Base-by-base conservation (phyloP, 2,797 vertebrate genomes). In the Pseudochromis fuscus region DNA sequence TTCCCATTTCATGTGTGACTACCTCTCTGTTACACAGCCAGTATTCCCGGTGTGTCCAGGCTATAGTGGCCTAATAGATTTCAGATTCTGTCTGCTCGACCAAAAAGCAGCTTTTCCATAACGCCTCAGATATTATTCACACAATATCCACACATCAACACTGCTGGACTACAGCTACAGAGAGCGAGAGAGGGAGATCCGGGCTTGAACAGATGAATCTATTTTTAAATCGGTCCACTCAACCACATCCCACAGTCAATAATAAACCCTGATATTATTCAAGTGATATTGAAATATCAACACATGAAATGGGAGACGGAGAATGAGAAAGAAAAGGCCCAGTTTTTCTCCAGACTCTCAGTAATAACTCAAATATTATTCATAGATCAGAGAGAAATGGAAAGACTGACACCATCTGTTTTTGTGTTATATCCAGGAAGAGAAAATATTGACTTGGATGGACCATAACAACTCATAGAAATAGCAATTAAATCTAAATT, bases 251-350 rank as follows among this genome's bases (percentile, higher is more conserved):
- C 81, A 24, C 78, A 79, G 86, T 87, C 88, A 85, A 84, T 87
- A 88, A 84, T 68, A 84, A 86, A 72, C 60, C 53, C 50, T 72
- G 75, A 81, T 83, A 82, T 90, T 85, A 87, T 89, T 88, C 60
- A 68, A 49, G 64, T 51, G 21, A 73, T 84, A 81, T 75, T 89
- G 67, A 88, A 86, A 84, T 87, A 73, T 85, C 63, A 87, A 72
- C 72, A 76, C 44, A 59, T 68, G 67, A 70, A 79, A 67, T 33
- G 25, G 40, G 48, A 58, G 44, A 31, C 28, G 0, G 48, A 30
- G 53, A 71, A 66, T 49, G 38, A 67, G 16, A 75, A 61, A 71
- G 50, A 77, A 48, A n/a, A 74, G 9, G 25, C 49, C 9, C 0
- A 19, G 28, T 56, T 72, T 52, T 76, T 59, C 46, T 69, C 51